These are phyloP conservation scores for Silvanus unidentatus DNA, from an alignment of 2,888 invertebrate species.

Conservation along the genomic window DNA sequence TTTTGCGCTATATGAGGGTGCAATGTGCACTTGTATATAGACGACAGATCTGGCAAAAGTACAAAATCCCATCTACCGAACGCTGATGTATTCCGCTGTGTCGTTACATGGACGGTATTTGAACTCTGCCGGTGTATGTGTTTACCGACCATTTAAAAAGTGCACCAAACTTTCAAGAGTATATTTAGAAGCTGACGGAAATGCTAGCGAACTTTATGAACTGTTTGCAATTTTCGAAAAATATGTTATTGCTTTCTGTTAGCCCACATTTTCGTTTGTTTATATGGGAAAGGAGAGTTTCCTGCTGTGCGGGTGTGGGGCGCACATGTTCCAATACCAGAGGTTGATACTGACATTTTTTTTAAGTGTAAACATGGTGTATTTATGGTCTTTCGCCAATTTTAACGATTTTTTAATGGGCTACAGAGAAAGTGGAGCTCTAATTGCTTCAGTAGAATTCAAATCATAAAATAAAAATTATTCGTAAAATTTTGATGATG, in stretches of 20 bases:
- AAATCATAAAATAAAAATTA: too few species aligned
- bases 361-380: too few species aligned
- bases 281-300: constrained; percentile 1
- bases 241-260: constrained; percentile 9
- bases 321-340: too few species aligned
- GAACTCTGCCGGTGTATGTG: constrained; percentile 20
- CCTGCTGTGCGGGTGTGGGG: neutral
- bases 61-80: constrained; percentile 12
- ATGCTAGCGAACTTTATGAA: constrained; percentile 14
- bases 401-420: too few species aligned
- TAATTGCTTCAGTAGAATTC: too few species aligned
- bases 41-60: constrained; percentile 21
- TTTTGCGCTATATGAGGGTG: constrained; percentile 19
- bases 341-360: too few species aligned
- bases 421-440: too few species aligned
- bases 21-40: constrained; percentile 14
- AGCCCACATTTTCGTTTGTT: constrained; percentile 8
- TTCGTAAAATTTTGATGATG: too few species aligned
- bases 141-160: constrained; percentile 25
- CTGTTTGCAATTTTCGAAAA: constrained; percentile 16
- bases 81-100: constrained; percentile 10
- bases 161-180: constrained; percentile 21
- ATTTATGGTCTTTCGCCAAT: too few species aligned
- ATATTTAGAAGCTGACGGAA: constrained; percentile 21
- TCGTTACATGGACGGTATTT: constrained; percentile 22